phyloP scores from a whole-genome alignment of 2,113 vertebrate species.

The Bettongia penicillata region DNA sequence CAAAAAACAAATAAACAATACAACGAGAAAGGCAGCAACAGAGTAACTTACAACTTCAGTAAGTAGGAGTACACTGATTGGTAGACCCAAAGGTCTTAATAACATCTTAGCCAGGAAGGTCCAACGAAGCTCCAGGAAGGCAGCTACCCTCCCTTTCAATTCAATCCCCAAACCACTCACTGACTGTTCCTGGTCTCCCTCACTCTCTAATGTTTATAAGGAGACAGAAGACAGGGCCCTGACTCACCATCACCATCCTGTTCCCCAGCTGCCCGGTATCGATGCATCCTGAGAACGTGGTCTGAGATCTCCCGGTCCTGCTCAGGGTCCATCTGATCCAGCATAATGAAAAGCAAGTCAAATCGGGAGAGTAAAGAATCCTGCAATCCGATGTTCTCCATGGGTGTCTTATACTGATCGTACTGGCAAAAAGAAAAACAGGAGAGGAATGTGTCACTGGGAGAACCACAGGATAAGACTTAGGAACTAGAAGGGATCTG shows the following conservation, averaged over 20 bases:
- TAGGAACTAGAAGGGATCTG: neutral
- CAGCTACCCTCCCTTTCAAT: neutral
- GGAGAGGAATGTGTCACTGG: neutral
- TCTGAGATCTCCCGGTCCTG: slow-evolving; percentile 96
- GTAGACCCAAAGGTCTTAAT: neutral
- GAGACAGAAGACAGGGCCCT: neutral
- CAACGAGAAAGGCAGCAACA: no score
- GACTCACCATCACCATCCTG: slow-evolving; percentile 94
- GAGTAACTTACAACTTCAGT: no score
- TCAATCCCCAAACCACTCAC: neutral
- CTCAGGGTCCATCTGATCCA: slow-evolving; percentile 98
- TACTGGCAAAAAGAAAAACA: slow-evolving; percentile 85
- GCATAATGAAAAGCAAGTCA: slow-evolving; percentile 96
- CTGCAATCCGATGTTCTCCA: slow-evolving; percentile 99
- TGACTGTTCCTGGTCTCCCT: accelerated
- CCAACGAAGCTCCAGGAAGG: neutral
- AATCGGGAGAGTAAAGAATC: slow-evolving; percentile 97
- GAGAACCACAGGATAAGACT: neutral
- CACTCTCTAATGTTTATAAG: accelerated
- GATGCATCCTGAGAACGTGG: slow-evolving; percentile 97
- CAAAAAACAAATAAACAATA: no score
- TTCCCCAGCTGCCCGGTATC: slow-evolving; percentile 93
- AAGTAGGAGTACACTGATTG: no score
- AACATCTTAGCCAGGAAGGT: neutral
- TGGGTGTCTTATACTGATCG: slow-evolving; percentile 98